These are phyloP conservation scores for Vireo altiloquus DNA, from an alignment of 2,113 vertebrate species.

Conservation along the genomic window DNA sequence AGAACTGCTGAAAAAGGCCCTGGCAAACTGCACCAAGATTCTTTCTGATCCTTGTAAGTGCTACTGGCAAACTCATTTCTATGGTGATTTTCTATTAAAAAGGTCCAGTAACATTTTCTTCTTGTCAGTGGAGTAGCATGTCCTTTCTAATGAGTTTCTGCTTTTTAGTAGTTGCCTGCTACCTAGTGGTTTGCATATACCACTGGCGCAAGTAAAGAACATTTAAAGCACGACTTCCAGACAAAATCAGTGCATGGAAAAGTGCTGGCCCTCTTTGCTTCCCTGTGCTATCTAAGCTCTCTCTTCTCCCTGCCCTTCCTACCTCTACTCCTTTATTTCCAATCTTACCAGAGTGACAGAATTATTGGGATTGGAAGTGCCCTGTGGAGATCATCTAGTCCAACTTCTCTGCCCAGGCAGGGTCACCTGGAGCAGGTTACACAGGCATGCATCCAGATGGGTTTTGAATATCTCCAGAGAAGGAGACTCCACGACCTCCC, in stretches of 20 bases:
- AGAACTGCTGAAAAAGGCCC: neutral
- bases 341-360: neutral
- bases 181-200: neutral
- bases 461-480: neutral
- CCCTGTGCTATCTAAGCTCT: neutral
- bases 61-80: slow-evolving; percentile 1
- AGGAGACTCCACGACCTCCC: neutral
- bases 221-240: neutral
- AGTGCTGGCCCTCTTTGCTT: neutral
- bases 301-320: neutral
- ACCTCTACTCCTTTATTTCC: neutral
- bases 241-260: neutral
- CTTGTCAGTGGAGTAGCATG: neutral
- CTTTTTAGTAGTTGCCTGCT: neutral
- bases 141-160: neutral
- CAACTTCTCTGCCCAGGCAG: neutral
- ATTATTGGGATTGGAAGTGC: neutral
- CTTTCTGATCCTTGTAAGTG: neutral
- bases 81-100: slow-evolving; percentile 6
- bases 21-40: neutral
- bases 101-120: neutral
- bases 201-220: neutral
- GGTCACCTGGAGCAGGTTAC: neutral
- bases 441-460: neutral
- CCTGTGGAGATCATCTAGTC: neutral